A percentile compares a stretch with the other conserved stretches of the same genome.
phyloP scores from a whole-genome alignment of 2,888 invertebrate genomes.

The Aphrophora alni region DNA sequence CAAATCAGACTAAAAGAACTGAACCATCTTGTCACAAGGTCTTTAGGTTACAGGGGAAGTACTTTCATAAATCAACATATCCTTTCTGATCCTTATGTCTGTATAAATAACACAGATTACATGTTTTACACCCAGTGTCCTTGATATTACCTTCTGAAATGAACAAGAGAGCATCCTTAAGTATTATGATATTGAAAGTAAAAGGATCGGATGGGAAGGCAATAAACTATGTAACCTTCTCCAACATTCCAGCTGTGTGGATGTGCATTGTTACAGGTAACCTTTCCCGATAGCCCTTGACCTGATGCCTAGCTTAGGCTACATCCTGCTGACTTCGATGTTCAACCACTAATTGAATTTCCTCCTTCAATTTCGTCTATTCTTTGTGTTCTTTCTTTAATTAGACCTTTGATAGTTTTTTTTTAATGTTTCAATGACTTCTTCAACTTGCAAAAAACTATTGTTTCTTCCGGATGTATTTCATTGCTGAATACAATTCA shows the following conservation, averaged over 20 bases:
- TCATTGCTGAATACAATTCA: too few relatives aligned
- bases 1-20: too few relatives aligned
- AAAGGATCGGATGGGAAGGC: background rate
- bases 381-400: background rate
- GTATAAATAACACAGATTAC: background rate
- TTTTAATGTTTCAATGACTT: too few relatives aligned
- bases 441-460: background rate
- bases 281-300: conserved; percentile 6
- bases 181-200: background rate
- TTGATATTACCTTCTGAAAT: background rate
- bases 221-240: background rate
- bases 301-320: too few relatives aligned
- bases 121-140: background rate
- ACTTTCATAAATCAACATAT: too few relatives aligned
- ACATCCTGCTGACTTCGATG: background rate
- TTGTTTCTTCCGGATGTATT: too few relatives aligned
- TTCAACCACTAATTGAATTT: background rate
- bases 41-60: background rate
- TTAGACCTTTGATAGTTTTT: background rate
- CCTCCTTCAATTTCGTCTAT: background rate
- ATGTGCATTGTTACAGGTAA: background rate
- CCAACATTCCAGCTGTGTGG: background rate
- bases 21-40: background rate
- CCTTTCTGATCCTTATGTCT: background rate
- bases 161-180: background rate